Base-by-base conservation (phyloP, 1,140 invertebrate genomes). In the Vanessa tameamea region DNA sequence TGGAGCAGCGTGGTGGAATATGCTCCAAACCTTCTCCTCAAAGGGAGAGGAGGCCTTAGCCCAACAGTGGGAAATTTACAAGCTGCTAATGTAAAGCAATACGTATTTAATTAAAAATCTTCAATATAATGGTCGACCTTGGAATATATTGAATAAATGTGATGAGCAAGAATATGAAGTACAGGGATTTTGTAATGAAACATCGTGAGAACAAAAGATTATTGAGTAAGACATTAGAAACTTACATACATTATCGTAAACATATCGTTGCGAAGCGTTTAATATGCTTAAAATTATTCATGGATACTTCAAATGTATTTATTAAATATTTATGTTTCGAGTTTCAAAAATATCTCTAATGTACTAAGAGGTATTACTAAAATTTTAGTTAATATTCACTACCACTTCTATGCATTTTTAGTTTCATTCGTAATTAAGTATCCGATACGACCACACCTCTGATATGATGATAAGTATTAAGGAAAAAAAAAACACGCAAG, bases 171-270 rank as follows among this genome's bases (percentile, higher is more conserved):
- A 67, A 67, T 16, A 48, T 23, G 13, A 6, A 50, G 51, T 26
- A 26, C 37, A 67, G 48, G 23, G 15, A 67, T 67, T 67, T 67
- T 16, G 50, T 67, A 77, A 77, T 64, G 69, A 72, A 72, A 37
- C 47, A 14, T 69, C 76, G 76, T 78, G 76, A 72, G 76, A 78
- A 78, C 69, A 57, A 15, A 75, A 48, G 66, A 14, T 69, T 47
- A 37, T 73, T 78, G 73, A 72, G 69, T 69, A 78, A 78, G 57
- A 50, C 47, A 26, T 59, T 67, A 76, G 59, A 76, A 76, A 76
- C 67, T 69, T 65, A 63, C 68, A 64, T 68, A 73, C 43, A 68
- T 73, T 68, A 68, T 63, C 37, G 50, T 50, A 48, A 64, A 57
- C 50, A 50, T 65, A 72, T 48, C 63, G n/a, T 70, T 70, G 61